These are phyloP conservation scores for Limnodromus scolopaceus DNA, from an alignment of 2,797 vertebrate genomes.

Conservation along the genomic window DNA sequence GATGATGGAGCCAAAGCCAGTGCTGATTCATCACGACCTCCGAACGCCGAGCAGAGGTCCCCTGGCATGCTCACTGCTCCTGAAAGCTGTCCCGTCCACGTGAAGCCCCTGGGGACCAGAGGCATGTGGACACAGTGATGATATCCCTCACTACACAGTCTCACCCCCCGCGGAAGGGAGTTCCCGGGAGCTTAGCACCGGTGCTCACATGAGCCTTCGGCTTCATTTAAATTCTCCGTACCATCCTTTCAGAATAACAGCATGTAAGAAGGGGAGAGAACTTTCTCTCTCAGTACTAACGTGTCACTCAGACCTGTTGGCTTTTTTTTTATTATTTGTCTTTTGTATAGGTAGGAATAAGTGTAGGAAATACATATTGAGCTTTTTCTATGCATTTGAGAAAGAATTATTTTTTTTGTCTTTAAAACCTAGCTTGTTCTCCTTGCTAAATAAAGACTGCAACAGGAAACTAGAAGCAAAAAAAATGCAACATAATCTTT, in stretches of 20 bases:
- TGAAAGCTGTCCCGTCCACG: neutral
- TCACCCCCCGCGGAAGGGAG: neutral
- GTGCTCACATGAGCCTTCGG: neutral
- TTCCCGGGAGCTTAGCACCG: neutral
- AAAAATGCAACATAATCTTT: neutral
- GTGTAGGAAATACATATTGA: neutral
- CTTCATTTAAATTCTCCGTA: neutral
- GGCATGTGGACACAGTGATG: neutral
- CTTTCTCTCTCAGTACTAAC: neutral
- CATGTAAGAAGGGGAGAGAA: neutral
- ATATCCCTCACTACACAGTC: neutral
- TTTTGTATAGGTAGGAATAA: neutral
- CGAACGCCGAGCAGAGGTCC: neutral
- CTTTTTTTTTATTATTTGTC: neutral
- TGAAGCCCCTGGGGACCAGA: neutral
- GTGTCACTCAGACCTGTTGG: neutral
- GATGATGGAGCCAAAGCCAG: neutral
- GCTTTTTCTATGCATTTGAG: neutral
- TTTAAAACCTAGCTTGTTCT: neutral
- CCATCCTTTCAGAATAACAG: neutral
- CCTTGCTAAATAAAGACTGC: neutral
- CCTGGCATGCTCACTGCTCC: neutral
- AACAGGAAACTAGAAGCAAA: neutral
- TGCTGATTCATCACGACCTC: neutral
- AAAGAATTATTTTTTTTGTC: neutral